These are phyloP conservation scores for Aphaenogaster rudis DNA, from an alignment of 1,140 invertebrate genomes.

Conservation along the genomic window DNA sequence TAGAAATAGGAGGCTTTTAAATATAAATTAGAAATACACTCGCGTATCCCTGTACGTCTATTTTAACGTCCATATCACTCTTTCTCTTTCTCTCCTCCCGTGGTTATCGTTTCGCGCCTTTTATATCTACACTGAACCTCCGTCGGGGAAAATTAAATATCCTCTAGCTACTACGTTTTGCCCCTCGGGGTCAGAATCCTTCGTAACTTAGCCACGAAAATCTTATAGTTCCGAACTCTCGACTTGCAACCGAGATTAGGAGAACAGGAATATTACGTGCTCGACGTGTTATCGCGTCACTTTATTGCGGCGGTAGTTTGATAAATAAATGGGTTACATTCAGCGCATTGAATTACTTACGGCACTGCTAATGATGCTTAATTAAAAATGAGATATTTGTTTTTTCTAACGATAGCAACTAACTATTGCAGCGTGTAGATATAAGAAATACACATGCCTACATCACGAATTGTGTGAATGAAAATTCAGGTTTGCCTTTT, in stretches of 20 bases:
- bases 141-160: slow-evolving; percentile 72
- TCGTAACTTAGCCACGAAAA: slow-evolving; percentile 57
- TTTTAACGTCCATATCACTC: slow-evolving; percentile 24
- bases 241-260: slow-evolving; percentile 59
- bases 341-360: neutral
- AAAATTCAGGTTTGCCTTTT: neutral
- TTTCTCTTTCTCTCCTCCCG: neutral
- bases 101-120: slow-evolving; percentile 68
- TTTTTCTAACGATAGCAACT: neutral
- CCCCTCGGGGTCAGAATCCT: slow-evolving; percentile 26
- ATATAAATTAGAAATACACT: slow-evolving; percentile 64
- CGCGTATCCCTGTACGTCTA: slow-evolving; percentile 17
- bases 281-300: slow-evolving; percentile 60
- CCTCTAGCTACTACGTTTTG: slow-evolving; percentile 28
- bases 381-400: neutral
- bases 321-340: slow-evolving; percentile 39
- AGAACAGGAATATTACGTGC: slow-evolving; percentile 45
- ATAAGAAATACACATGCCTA: neutral
- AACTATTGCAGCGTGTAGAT: neutral
- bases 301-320: slow-evolving; percentile 13
- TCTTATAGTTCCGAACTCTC: slow-evolving; percentile 66
- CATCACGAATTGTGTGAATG: too few relatives aligned
- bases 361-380: neutral
- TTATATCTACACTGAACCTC: slow-evolving; percentile 46
- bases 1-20: neutral